phyloP scores from a whole-genome alignment of 2,113 vertebrate species.

The Megaceryle maxima region DNA sequence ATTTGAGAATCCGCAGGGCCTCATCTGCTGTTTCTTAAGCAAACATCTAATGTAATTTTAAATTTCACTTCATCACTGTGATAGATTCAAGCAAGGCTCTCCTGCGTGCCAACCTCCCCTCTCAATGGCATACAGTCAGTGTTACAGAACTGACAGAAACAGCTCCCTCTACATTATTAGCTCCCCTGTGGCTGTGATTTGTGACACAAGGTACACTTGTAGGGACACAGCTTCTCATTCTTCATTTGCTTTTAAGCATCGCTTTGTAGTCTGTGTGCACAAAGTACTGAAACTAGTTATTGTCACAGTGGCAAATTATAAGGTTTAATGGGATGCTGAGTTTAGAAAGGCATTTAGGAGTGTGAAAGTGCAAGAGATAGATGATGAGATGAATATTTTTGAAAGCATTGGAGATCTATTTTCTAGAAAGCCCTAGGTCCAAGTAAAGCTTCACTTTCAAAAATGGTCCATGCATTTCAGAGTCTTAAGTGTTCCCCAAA shows the following conservation, averaged over 20 bases:
- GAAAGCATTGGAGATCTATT: not conserved
- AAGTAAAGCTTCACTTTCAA: constrained; percentile 11
- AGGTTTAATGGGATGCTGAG: not conserved
- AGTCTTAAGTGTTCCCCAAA: constrained; percentile 8
- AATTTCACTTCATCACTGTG: constrained; percentile 73
- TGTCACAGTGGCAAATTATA: not conserved
- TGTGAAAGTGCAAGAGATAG: not conserved
- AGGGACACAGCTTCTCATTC: not conserved
- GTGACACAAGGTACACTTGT: not conserved
- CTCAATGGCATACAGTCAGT: not conserved
- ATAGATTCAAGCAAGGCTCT: constrained; percentile 47
- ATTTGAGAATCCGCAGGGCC: constrained; percentile 73
- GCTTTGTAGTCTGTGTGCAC: not conserved
- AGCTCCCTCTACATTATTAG: not conserved
- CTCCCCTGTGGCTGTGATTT: not conserved
- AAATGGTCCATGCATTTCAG: not conserved
- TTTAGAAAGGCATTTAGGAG: not conserved
- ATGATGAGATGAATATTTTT: not conserved
- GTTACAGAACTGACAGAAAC: not conserved
- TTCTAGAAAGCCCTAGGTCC: constrained; percentile 10
- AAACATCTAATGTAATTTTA: constrained; percentile 76
- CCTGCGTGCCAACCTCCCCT: not conserved
- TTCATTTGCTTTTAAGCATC: not conserved
- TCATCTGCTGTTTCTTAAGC: constrained; percentile 75
- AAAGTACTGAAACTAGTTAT: not conserved